phyloP scores from a whole-genome alignment of 2,113 vertebrate genomes.

The Uria lomvia region DNA sequence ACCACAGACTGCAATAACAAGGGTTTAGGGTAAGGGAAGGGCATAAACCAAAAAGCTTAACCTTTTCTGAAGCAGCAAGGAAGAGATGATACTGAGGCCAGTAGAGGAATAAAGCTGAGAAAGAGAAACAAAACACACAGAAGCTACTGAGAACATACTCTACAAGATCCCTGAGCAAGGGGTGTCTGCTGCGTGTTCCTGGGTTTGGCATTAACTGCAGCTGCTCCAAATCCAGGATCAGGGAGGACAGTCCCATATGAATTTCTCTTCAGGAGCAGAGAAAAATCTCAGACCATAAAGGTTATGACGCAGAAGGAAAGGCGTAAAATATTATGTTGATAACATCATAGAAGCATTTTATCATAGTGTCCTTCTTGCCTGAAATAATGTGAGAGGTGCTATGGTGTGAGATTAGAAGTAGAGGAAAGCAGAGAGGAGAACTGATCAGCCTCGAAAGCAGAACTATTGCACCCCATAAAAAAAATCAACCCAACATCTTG shows the following conservation, averaged over 20 bases:
- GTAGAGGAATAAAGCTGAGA: not conserved
- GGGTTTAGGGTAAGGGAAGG: not conserved
- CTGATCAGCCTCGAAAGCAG: not conserved
- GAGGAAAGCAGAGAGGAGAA: not conserved
- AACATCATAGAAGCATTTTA: not conserved
- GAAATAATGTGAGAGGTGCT: not conserved
- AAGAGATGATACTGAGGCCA: not conserved
- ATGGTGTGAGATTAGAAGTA: not conserved
- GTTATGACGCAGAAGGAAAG: not conserved
- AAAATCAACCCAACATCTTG: not conserved
- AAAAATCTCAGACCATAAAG: not conserved
- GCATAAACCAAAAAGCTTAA: not conserved
- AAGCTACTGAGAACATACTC: not conserved
- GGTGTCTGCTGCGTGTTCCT: not conserved
- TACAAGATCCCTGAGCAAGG: not conserved
- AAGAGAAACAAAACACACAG: not conserved
- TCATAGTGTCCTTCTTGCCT: not conserved
- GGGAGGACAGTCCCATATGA: not conserved
- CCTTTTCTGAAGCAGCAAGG: not conserved
- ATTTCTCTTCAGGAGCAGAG: not conserved
- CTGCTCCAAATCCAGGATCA: not conserved
- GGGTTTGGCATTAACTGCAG: not conserved
- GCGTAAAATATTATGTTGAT: not conserved
- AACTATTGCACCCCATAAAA: not conserved
- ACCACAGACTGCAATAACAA: not conserved